Conservation (phyloP, 2,113 vertebrate genomes). For the Nothoprocta pentlandii region DNA sequence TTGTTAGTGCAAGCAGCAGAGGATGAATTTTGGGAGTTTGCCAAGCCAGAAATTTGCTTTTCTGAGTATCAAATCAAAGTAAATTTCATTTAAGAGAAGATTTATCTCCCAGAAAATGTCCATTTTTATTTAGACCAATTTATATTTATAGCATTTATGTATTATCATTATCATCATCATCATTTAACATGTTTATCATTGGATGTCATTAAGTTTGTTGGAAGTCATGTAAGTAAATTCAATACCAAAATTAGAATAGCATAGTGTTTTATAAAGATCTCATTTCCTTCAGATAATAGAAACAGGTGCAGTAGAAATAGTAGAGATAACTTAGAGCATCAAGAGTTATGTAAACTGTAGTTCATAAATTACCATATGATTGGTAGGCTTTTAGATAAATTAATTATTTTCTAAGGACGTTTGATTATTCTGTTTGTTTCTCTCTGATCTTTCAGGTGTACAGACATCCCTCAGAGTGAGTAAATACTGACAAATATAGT, state of each 20-base stretch:
- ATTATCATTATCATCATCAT: not conserved
- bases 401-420: not conserved
- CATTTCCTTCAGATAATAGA: not conserved
- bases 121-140: not conserved
- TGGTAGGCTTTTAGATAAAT: not conserved
- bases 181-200: not conserved
- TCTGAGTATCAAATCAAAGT: not conserved
- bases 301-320: not conserved
- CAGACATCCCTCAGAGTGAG: not conserved
- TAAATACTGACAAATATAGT: not conserved
- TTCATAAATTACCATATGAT: not conserved
- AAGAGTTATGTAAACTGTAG: not conserved
- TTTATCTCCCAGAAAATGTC: not conserved
- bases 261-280: not conserved
- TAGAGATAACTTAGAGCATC: not conserved
- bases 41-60: not conserved
- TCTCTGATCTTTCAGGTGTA: not conserved
- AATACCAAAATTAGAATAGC: not conserved
- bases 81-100: not conserved
- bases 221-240: not conserved
- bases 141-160: not conserved
- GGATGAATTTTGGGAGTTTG: not conserved
- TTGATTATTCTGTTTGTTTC: not conserved
- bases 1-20: not conserved
- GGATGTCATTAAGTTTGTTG: not conserved